These are phyloP conservation scores for Blastobasis adustella DNA, from an alignment of 2,888 invertebrate species.

Conservation along the genomic window DNA sequence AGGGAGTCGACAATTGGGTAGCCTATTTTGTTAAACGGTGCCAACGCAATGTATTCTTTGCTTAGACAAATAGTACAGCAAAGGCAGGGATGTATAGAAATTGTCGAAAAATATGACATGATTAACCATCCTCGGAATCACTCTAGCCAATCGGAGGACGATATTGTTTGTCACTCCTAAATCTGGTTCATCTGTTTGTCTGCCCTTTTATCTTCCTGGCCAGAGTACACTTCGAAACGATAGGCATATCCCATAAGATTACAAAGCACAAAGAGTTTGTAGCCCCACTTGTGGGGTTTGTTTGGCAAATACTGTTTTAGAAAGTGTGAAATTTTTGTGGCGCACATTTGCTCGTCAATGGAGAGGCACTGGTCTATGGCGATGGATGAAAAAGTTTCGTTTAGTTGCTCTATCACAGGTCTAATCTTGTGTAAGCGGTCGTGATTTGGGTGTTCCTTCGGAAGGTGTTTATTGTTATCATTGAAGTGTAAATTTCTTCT, in stretches of 20 bases:
- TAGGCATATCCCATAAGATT: conserved; percentile 12
- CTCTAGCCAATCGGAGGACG: conserved; percentile 22
- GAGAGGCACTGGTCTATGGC: conserved; percentile 16
- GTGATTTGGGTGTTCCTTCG: background rate
- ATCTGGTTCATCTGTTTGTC: conserved; percentile 23
- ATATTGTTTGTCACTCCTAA: conserved; percentile 21
- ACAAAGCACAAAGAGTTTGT: conserved; percentile 18
- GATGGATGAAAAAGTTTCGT: background rate
- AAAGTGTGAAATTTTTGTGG: conserved; percentile 16
- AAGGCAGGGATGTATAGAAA: conserved; percentile 1
- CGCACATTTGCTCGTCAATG: conserved; percentile 17
- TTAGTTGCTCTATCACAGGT: background rate
- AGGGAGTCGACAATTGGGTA: conserved; percentile 14
- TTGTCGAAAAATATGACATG: background rate
- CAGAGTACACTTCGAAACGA: conserved; percentile 25
- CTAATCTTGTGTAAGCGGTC: background rate
- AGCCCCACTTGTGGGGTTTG: conserved; percentile 21
- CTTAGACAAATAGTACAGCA: background rate
- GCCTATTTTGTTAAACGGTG: conserved; percentile 14
- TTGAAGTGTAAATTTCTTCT: background rate
- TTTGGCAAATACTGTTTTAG: conserved; percentile 20
- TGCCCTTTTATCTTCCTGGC: conserved; percentile 29
- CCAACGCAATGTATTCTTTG: conserved; percentile 6
- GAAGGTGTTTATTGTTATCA: background rate
- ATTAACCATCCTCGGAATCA: conserved; percentile 23